Conservation (phyloP, 35 echinoderm and acorn worm species). For the Heliocidaris erythrogramma region DNA sequence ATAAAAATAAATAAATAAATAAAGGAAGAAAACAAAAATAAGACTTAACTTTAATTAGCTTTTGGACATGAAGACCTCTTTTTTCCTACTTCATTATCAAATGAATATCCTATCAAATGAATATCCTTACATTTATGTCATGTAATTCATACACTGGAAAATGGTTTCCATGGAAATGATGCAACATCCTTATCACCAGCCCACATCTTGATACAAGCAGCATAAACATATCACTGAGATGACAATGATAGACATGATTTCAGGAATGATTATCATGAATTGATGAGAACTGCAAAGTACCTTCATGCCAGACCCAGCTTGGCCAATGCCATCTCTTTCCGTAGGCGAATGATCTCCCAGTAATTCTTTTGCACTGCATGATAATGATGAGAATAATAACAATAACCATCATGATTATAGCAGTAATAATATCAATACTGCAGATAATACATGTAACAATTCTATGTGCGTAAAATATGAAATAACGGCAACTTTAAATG, state of each 20-base stretch:
- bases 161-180: background rate
- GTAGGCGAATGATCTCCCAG: slow-evolving; percentile 90
- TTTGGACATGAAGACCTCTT: background rate
- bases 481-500: no score
- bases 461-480: no score
- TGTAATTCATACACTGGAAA: background rate
- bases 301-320: slow-evolving; percentile 74
- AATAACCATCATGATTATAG: background rate
- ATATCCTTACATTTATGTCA: background rate
- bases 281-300: background rate
- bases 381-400: background rate
- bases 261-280: background rate
- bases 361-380: slow-evolving; percentile 86
- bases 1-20: no score
- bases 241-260: background rate
- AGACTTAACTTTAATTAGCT: background rate
- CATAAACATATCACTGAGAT: background rate
- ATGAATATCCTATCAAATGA: no score
- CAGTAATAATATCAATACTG: no score
- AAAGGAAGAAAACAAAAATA: background rate
- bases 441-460: no score
- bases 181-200: background rate
- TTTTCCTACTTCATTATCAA: background rate
- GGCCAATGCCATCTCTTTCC: slow-evolving; percentile 83
- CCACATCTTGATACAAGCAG: background rate